Evolutionary conservation across 2,888 invertebrate genomes (phyloP), one percentile per base, ranked within the genome.

Genomic region (Linhomoeus sp.): DNA sequence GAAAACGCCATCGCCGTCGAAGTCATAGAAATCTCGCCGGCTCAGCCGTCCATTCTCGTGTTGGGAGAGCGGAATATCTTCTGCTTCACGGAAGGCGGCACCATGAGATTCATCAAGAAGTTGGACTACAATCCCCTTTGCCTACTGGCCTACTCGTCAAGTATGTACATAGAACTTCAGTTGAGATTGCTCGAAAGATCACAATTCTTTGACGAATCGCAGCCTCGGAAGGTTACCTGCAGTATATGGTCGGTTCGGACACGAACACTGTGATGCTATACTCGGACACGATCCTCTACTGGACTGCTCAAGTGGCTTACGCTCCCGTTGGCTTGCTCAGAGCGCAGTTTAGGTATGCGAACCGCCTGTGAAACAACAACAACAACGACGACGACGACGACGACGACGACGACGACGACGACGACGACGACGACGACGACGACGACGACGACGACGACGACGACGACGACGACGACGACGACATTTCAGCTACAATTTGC

Each of bases 281-380:
- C 66, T 79, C 86, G 63, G 77, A 80, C 52, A 78, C 80, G 19
- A 77, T 77, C 15, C 70, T 92, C 41, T 75, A 79, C 58, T 94
- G 92, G 92, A 81, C 84, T 1, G 83, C 88, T 25, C 82, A 83
- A 64, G 70, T 87, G 48, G 72, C 80, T 26, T 75, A 76, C 55
- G 67, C 76, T 19, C 82, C 86, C 0, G 74, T 85, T 44, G 75
- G 78, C 37, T 37, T 52, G 23, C 45, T 23, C 35, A 48, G 42
- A 20, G 38, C 46, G 24, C 49, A 39, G 20, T 51, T 47, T 46
- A 44, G 48, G 45, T 51, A 33, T 9, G 29, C n/a, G n/a, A n/a
- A n/a, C n/a, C n/a, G n/a, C n/a, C n/a, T n/a, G n/a, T 26, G 3
- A 42, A 26, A 26, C 3, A 29, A 25, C 3, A 29, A 26, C 17